Base-by-base conservation (phyloP, 2,113 vertebrate species). In the Syngnathoides biaculeatus region DNA sequence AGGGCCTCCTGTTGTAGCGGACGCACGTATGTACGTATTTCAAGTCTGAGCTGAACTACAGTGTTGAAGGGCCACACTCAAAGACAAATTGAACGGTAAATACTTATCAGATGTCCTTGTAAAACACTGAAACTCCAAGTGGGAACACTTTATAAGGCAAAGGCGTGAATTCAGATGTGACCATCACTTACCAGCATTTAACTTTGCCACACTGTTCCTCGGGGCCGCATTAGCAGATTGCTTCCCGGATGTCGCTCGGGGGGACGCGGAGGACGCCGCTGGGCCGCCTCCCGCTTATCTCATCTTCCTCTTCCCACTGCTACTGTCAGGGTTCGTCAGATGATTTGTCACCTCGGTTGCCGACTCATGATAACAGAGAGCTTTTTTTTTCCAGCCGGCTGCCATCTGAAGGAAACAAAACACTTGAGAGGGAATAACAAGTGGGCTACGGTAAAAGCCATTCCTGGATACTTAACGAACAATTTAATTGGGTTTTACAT, bases 171-270 rank as follows among this genome's bases (percentile, higher is more conserved):
- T 70, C 63, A 43, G 45, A 53, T 74, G 69, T 68, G 60, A 62
- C 68, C 59, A 52, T 53, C 61, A 72, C 79, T 67, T 58, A 73
- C 58, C 58, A 0, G 38, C n/a, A 6, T 40, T 72, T 26, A n/a
- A 74, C 65, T 81, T 77, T 78, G 67, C 73, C 45, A 63, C 42
- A 81, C 82, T 75, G 80, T 73, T 80, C 73, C 63, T 43, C 70
- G 15, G 67, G 70, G 70, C 68, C 69, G 67, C 86, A 83, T 86
- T 84, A 89, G 85, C 74, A 82, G 85, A 89, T 86, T 86, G 78
- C 64, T 77, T 79, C 67, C 20, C 59, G 38, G 22, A 61, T 57
- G 59, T 61, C 38, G 14, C 59, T 40, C 75, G 69, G 60, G 74
- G 69, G 26, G 73, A 73, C 59, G 42, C 20, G 19, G 68, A 77